Evolutionary conservation across 2,797 vertebrate genomes (phyloP).

Genomic region (Sphenodon punctatus): DNA sequence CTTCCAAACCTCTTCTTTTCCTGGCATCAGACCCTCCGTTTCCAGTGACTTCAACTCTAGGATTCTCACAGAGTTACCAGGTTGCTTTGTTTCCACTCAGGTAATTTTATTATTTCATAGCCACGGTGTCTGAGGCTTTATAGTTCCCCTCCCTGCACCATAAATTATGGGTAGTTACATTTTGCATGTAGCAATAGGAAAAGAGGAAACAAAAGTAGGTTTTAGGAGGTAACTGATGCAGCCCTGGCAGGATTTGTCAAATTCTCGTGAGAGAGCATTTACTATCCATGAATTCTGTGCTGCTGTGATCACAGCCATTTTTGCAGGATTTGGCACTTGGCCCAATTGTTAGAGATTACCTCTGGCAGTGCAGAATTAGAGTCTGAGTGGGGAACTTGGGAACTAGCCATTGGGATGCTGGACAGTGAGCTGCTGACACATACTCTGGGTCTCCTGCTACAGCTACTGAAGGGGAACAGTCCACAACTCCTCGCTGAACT

Average conservation of each 20-base stretch:
- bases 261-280: neutral
- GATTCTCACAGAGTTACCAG: slow-evolving; percentile 23
- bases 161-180: neutral
- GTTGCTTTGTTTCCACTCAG: neutral
- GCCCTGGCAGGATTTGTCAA: neutral
- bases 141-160: slow-evolving; percentile 14
- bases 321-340: neutral
- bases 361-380: too few species aligned
- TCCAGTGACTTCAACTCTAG: slow-evolving; percentile 13
- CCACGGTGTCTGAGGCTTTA: neutral
- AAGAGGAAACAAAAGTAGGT: neutral
- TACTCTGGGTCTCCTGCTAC: too few species aligned
- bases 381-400: too few species aligned
- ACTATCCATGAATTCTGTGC: neutral
- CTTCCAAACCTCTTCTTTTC: neutral
- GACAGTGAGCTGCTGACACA: too few species aligned
- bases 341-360: too few species aligned
- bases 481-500: too few species aligned
- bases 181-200: neutral
- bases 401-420: too few species aligned
- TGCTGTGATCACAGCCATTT: too few species aligned
- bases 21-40: neutral
- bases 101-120: slow-evolving; percentile 3
- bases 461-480: too few species aligned
- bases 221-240: neutral